phyloP scores from a whole-genome alignment of 1,140 invertebrate species.

The Goniozus legneri region DNA sequence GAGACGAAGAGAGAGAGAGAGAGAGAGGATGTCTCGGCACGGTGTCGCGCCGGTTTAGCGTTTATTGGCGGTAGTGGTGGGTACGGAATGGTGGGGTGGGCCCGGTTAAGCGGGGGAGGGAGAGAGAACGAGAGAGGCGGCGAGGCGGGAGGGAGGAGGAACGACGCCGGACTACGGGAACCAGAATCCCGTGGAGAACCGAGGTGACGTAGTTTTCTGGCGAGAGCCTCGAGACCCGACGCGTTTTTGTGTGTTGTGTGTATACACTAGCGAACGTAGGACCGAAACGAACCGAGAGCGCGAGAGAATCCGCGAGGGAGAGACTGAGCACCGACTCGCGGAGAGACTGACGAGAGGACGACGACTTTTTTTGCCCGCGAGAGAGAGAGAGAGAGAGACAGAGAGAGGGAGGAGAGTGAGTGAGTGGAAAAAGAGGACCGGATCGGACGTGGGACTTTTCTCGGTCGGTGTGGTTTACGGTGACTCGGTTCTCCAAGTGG shows the following conservation, averaged over 20 bases:
- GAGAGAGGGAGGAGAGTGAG: constrained; percentile 12
- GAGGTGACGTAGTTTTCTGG: constrained; percentile 49
- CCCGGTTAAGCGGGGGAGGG: constrained; percentile 13
- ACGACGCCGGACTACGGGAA: no score
- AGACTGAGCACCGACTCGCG: no score
- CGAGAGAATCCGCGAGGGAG: no score
- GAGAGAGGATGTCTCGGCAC: constrained; percentile 6
- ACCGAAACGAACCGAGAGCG: no score
- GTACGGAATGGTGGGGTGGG: not conserved
- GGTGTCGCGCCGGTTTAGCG: no score
- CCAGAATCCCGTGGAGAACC: no score
- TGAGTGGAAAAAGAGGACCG: constrained; percentile 14
- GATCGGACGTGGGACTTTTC: not conserved
- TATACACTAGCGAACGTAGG: no score
- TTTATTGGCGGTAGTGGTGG: not conserved
- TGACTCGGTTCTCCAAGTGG: no score
- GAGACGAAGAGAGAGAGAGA: constrained; percentile 3
- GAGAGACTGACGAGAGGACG: no score
- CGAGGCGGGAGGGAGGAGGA: not conserved
- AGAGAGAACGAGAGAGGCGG: constrained; percentile 12
- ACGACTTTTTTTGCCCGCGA: not conserved
- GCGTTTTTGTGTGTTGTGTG: constrained; percentile 49
- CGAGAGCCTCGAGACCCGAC: constrained; percentile 47
- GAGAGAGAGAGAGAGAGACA: constrained; percentile 12
- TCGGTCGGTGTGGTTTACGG: no score